phyloP scores from a whole-genome alignment of 2,113 vertebrate genomes.

The Scolopax mira region DNA sequence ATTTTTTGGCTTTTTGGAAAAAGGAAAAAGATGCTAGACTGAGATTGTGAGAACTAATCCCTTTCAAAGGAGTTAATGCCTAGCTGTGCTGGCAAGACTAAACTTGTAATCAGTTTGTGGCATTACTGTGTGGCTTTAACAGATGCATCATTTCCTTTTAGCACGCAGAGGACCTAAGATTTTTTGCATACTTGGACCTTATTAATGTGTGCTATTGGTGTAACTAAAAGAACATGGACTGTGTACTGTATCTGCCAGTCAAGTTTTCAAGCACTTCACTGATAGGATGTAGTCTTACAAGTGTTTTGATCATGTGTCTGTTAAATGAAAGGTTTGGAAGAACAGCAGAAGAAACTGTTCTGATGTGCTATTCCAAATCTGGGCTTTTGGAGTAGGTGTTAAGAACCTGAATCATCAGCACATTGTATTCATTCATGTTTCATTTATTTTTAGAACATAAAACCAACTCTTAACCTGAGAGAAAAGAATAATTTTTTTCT shows the following conservation, averaged over 20 bases:
- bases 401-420: background rate
- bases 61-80: background rate
- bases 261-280: background rate
- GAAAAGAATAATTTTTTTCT: background rate
- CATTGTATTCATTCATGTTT: background rate
- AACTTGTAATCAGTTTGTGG: conserved; percentile 49
- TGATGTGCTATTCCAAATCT: background rate
- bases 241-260: background rate
- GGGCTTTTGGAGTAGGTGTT: background rate
- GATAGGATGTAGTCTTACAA: background rate
- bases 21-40: background rate
- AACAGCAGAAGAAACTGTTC: background rate
- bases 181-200: conserved; percentile 17
- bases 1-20: background rate
- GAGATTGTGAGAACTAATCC: background rate
- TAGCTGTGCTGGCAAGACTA: background rate
- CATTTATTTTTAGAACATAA: background rate
- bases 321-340: background rate
- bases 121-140: conserved; percentile 1
- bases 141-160: conserved; percentile 29
- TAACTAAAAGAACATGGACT: background rate
- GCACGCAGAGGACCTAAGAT: background rate
- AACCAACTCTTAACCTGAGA: background rate
- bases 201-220: background rate
- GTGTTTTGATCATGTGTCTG: background rate